phyloP scores from a whole-genome alignment of 2,888 invertebrate genomes.

The Rhogogaster chlorosoma region DNA sequence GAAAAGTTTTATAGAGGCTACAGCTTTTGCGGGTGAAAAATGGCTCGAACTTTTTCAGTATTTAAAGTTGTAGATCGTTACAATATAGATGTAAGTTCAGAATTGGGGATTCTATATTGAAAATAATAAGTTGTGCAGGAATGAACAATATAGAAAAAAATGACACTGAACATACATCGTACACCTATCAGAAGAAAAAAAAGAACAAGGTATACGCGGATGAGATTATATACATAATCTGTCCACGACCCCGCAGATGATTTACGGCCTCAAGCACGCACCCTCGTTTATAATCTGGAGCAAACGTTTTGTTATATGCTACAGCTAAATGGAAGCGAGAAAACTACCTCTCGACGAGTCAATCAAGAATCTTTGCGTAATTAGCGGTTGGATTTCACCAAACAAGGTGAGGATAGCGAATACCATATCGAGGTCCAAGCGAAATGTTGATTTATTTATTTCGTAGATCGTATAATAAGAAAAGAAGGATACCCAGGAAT shows the following conservation, averaged over 20 bases:
- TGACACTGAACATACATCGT: neutral
- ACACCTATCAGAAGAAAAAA: neutral
- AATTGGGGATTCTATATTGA: neutral
- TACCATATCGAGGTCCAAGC: neutral
- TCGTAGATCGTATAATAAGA: neutral
- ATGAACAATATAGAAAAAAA: neutral
- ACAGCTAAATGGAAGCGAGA: slow-evolving; percentile 12
- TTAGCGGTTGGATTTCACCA: slow-evolving; percentile 36
- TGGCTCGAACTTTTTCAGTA: neutral
- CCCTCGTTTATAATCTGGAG: slow-evolving; percentile 18
- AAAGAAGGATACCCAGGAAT: neutral
- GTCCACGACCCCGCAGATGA: neutral
- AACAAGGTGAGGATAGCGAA: neutral
- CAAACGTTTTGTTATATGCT: slow-evolving; percentile 1
- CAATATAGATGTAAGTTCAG: neutral
- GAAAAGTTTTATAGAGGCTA: neutral
- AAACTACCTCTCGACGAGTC: slow-evolving; percentile 12
- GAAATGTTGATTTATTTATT: neutral
- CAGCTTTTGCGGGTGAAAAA: neutral
- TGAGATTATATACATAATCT: slow-evolving; percentile 18
- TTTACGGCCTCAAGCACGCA: slow-evolving; percentile 9
- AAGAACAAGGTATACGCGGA: neutral
- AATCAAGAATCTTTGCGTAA: slow-evolving; percentile 22
- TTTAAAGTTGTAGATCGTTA: neutral
- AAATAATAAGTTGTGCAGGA: neutral